A percentile compares a stretch with the other conserved stretches of the same genome.
These are phyloP conservation scores for Omphaloscelis lunosa DNA, from an alignment of 2,888 invertebrate species.

Conservation along the genomic window DNA sequence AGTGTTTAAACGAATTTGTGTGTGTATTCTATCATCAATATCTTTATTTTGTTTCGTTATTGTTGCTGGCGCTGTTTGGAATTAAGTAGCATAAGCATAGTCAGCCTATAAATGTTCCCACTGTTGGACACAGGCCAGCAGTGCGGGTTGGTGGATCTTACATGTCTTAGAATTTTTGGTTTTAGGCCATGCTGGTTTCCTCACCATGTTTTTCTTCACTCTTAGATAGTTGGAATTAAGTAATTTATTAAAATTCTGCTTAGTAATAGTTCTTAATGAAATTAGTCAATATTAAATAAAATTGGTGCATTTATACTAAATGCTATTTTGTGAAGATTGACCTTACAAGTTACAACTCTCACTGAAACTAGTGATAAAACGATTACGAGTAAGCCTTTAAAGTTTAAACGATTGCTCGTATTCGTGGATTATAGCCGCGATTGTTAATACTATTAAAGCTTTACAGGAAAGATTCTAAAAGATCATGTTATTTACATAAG, in stretches of 20 bases:
- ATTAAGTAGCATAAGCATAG: neutral
- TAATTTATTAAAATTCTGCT: slow-evolving; percentile 36
- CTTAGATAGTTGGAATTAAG: slow-evolving; percentile 8
- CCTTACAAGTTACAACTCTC: neutral
- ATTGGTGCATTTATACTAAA: slow-evolving; percentile 51
- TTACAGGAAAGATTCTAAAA: slow-evolving; percentile 18
- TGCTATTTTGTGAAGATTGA: slow-evolving; percentile 7
- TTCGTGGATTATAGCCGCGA: slow-evolving; percentile 4
- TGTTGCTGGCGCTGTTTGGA: slow-evolving; percentile 13
- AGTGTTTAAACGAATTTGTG: slow-evolving; percentile 36
- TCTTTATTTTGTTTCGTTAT: slow-evolving; percentile 35
- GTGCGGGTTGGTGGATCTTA: no score
- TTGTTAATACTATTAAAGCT: slow-evolving; percentile 20
- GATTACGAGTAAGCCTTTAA: neutral
- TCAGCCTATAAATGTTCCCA: no score
- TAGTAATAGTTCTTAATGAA: slow-evolving; percentile 30
- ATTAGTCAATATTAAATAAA: slow-evolving; percentile 15
- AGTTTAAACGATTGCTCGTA: slow-evolving; percentile 10
- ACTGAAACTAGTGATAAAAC: neutral
- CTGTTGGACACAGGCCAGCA: no score
- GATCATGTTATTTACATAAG: slow-evolving; percentile 21
- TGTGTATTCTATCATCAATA: slow-evolving; percentile 31
- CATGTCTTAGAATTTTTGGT: no score
- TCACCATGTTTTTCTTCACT: no score
- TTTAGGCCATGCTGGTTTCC: no score